Evolutionary conservation across 2,113 vertebrate genomes (phyloP).

Genomic region (Aythya baeri): DNA sequence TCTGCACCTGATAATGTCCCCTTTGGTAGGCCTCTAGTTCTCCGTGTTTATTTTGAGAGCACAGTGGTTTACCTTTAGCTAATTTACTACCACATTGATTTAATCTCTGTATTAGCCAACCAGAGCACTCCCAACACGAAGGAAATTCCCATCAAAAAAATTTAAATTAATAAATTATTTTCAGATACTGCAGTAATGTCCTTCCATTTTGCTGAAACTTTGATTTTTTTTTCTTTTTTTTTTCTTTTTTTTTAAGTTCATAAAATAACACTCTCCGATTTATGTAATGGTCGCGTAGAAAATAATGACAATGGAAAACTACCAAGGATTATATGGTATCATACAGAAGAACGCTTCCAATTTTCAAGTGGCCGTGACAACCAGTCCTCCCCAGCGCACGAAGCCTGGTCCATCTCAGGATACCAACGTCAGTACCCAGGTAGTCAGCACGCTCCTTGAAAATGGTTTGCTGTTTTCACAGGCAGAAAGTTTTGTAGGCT

Average conservation of each 20-base stretch:
- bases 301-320: slow-evolving; percentile 50
- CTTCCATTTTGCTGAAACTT: slow-evolving; percentile 59
- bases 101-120: slow-evolving; percentile 51
- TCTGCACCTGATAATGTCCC: background rate
- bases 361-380: background rate
- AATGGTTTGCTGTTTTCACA: background rate
- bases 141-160: slow-evolving; percentile 29
- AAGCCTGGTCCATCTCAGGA: background rate
- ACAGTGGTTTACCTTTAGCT: background rate
- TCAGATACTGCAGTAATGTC: slow-evolving; percentile 64
- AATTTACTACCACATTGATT: background rate
- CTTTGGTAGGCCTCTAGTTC: background rate
- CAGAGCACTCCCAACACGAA: slow-evolving; percentile 60
- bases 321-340: background rate
- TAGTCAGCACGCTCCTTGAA: background rate
- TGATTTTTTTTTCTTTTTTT: background rate
- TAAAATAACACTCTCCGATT: slow-evolving; percentile 63
- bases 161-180: slow-evolving; percentile 80
- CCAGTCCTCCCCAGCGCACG: background rate
- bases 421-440: background rate
- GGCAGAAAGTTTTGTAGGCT: background rate
- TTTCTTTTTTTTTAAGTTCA: slow-evolving; percentile 18
- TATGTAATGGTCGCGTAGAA: slow-evolving; percentile 47
- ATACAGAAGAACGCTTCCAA: slow-evolving; percentile 46
- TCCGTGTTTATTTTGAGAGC: background rate